A percentile compares a stretch with the other conserved stretches of the same genome.
phyloP scores from a whole-genome alignment of 2,797 vertebrate genomes.

The Sebastes hubbsi region DNA sequence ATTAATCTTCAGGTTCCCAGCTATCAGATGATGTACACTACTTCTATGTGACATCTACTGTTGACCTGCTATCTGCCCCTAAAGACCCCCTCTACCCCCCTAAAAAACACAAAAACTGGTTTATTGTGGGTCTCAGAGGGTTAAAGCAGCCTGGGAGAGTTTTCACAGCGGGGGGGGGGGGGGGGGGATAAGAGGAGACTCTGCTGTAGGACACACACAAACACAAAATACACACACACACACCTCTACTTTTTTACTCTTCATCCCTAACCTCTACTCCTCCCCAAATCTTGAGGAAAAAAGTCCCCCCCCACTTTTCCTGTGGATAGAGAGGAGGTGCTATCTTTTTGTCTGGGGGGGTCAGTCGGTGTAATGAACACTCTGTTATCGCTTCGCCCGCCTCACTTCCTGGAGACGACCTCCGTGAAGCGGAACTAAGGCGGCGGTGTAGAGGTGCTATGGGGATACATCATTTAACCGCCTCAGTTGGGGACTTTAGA shows the following conservation, averaged over 20 bases:
- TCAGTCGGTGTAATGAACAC: slow-evolving; percentile 37
- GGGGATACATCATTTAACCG: slow-evolving; percentile 26
- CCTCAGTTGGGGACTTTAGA: not conserved
- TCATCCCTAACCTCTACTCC: slow-evolving; percentile 24
- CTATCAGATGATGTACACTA: too few species aligned
- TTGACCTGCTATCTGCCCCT: fast-evolving
- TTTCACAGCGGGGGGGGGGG: not conserved
- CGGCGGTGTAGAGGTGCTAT: not conserved
- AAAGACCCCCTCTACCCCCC: too few species aligned
- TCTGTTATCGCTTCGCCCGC: slow-evolving; percentile 22
- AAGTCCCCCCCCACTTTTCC: not conserved
- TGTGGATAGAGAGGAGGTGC: slow-evolving; percentile 25
- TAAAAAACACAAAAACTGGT: too few species aligned
- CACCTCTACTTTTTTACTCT: not conserved
- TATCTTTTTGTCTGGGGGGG: slow-evolving; percentile 1
- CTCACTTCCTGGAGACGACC: slow-evolving; percentile 41
- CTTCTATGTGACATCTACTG: too few species aligned
- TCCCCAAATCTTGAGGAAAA: not conserved
- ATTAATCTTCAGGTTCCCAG: too few species aligned
- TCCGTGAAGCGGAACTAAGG: slow-evolving; percentile 37
- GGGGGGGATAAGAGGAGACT: not conserved
- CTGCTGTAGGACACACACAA: not conserved
- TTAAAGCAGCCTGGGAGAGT: not conserved
- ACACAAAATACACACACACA: not conserved
- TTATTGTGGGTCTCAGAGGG: too few species aligned